Percentiles rank a stretch among this genome's conserved stretches.
Evolutionary conservation across 1,140 invertebrate species (phyloP).

Genomic region (Diploscapter pachys): DNA sequence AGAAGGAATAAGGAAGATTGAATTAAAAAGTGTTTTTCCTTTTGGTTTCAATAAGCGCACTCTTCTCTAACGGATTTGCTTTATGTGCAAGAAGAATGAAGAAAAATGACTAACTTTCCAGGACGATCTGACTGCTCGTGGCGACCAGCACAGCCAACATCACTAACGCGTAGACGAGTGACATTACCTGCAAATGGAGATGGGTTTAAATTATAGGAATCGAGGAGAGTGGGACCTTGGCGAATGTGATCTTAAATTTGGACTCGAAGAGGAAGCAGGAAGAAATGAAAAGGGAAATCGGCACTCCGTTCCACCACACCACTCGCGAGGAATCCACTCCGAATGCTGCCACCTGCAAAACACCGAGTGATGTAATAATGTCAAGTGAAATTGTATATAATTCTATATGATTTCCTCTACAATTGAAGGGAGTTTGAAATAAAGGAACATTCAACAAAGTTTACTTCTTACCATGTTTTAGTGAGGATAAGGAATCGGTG

Average conservation of each 20-base stretch:
- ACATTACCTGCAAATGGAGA: slow-evolving; percentile 63
- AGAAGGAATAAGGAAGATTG: too few relatives aligned
- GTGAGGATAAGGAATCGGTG: too few relatives aligned
- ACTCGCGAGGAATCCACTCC: slow-evolving; percentile 41
- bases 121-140: slow-evolving; percentile 89
- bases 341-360: slow-evolving; percentile 51
- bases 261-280: slow-evolving; percentile 89
- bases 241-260: slow-evolving; percentile 80
- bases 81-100: too few relatives aligned
- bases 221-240: slow-evolving; percentile 75
- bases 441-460: too few relatives aligned
- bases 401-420: too few relatives aligned
- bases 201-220: not conserved
- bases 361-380: too few relatives aligned
- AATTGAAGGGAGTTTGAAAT: too few relatives aligned
- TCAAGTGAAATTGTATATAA: too few relatives aligned
- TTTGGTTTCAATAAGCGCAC: too few relatives aligned
- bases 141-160: slow-evolving; percentile 99
- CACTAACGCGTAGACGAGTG: slow-evolving; percentile 87
- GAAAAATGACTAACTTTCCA: slow-evolving; percentile 62
- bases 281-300: slow-evolving; percentile 69
- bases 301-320: slow-evolving; percentile 50
- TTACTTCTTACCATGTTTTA: too few relatives aligned
- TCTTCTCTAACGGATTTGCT: too few relatives aligned
- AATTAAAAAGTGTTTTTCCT: too few relatives aligned